Evolutionary conservation across 2,113 vertebrate species (phyloP).

Genomic region (Micromys minutus): DNA sequence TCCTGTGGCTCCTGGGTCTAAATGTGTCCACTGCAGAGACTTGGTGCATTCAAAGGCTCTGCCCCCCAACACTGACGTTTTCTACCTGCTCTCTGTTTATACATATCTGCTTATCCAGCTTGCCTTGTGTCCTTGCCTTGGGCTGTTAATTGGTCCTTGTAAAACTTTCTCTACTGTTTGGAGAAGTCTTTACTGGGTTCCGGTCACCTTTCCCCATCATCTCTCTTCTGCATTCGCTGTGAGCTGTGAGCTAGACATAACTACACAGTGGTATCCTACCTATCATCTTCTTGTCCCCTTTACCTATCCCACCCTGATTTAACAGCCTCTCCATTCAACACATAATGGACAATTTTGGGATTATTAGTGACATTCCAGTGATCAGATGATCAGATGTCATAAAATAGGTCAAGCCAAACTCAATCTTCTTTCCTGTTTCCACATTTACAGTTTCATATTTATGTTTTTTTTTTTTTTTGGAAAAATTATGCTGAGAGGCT

Average conservation of each 20-base stretch:
- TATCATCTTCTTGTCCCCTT: fast-evolving
- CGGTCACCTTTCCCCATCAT: not conserved
- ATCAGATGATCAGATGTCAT: not conserved
- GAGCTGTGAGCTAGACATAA: not conserved
- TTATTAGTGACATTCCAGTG: not conserved
- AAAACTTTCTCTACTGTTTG: not conserved
- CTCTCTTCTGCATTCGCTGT: not conserved
- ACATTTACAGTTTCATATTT: not conserved
- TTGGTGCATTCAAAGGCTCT: not conserved
- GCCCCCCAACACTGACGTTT: no score
- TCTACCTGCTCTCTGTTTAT: not conserved
- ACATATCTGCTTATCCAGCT: not conserved
- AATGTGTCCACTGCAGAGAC: not conserved
- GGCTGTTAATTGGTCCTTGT: not conserved
- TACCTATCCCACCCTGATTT: not conserved
- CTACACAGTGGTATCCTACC: fast-evolving
- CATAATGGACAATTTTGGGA: not conserved
- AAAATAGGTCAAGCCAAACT: not conserved
- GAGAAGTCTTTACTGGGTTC: no score
- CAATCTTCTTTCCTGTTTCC: not conserved
- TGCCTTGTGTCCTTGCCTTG: not conserved
- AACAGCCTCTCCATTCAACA: not conserved
- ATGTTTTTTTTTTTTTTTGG: not conserved
- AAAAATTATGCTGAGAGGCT: no score
- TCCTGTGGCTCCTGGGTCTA: not conserved